These are phyloP conservation scores for Linnaemya vulpina DNA, from an alignment of 2,888 invertebrate genomes.

Conservation along the genomic window DNA sequence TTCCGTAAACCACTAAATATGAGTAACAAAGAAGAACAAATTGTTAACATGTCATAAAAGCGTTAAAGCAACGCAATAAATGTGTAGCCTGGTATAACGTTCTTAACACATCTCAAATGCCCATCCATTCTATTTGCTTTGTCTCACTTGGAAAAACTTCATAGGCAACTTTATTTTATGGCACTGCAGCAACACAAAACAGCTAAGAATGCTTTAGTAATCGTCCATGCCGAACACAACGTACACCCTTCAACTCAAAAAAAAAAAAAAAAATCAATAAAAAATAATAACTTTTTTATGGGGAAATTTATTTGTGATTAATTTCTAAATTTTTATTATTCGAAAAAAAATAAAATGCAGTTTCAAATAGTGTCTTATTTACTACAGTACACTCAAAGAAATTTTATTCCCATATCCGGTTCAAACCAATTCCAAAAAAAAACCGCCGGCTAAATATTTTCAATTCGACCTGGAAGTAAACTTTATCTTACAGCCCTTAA, in stretches of 20 bases:
- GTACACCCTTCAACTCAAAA: not conserved
- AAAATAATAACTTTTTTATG: conserved; percentile 2
- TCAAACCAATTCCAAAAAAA: no score
- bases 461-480: no score
- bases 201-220: not conserved
- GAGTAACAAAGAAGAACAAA: conserved; percentile 21
- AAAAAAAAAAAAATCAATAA: not conserved
- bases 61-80: conserved; percentile 27
- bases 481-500: no score
- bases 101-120: conserved; percentile 16
- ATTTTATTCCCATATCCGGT: no score
- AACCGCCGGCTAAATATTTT: no score
- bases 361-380: no score
- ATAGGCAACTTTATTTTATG: conserved; percentile 32
- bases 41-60: conserved; percentile 35
- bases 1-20: not conserved
- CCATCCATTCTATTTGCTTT: conserved; percentile 4
- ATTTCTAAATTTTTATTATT: not conserved
- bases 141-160: not conserved
- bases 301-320: conserved; percentile 2
- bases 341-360: no score
- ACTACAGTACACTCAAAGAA: no score
- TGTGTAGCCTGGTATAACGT: conserved; percentile 2
- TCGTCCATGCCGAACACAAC: not conserved
- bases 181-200: conserved; percentile 6